Percentiles rank a stretch among this genome's conserved stretches.
Evolutionary conservation across 2,113 vertebrate genomes (phyloP).

Genomic region (Sylvia atricapilla): DNA sequence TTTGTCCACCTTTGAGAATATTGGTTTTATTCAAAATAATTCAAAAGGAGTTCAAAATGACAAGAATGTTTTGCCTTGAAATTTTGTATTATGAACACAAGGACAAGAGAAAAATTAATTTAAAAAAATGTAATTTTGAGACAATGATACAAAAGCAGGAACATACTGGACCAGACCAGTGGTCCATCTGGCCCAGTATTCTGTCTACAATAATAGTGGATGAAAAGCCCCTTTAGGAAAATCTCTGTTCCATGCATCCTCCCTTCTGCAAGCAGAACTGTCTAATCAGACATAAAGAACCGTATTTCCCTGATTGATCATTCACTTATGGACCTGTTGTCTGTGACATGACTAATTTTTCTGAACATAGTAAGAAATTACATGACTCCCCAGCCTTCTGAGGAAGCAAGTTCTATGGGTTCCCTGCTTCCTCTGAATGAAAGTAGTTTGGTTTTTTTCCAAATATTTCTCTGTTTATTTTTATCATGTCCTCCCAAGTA

Average conservation of each 20-base stretch:
- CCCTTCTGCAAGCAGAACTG: background rate
- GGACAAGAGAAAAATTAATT: background rate
- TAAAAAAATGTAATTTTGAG: background rate
- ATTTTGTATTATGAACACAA: background rate
- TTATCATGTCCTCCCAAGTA: background rate
- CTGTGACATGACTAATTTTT: background rate
- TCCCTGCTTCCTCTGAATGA: background rate
- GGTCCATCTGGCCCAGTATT: background rate
- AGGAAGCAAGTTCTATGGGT: background rate
- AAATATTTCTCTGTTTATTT: background rate
- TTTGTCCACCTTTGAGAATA: background rate
- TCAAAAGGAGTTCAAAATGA: background rate
- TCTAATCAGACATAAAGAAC: background rate
- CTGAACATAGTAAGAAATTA: background rate
- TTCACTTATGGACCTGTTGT: background rate
- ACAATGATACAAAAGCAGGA: background rate
- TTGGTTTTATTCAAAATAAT: background rate
- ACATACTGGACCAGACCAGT: background rate
- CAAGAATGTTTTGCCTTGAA: background rate
- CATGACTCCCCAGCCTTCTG: background rate
- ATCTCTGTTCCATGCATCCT: background rate
- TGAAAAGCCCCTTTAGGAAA: background rate
- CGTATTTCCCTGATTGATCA: background rate
- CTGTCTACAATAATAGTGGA: accelerated
- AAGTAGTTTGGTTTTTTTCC: background rate